phyloP scores from a whole-genome alignment of 2,797 vertebrate species.

The Paramormyrops hopkinsi region DNA sequence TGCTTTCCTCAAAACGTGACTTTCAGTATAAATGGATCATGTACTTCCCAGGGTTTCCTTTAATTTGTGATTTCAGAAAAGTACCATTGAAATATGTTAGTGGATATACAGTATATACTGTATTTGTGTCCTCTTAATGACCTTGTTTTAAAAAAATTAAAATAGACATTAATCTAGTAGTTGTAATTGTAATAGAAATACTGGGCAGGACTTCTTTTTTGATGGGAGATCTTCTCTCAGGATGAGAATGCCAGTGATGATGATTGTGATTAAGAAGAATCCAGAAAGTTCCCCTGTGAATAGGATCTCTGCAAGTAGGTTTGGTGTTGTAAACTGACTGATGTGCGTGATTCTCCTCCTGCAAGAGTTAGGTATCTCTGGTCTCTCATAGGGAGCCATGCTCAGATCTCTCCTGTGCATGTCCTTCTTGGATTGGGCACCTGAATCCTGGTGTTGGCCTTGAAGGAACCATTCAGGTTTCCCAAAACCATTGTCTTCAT shows the following conservation, averaged over 20 bases:
- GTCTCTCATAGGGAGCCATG: background rate
- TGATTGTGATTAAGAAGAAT: constrained; percentile 36
- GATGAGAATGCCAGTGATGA: constrained; percentile 14
- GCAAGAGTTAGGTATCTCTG: background rate
- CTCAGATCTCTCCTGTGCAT: background rate
- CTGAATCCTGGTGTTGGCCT: background rate
- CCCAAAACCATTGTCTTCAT: background rate
- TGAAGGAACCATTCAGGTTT: background rate
- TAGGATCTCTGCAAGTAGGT: background rate
- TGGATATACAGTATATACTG: background rate
- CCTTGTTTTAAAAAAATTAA: background rate
- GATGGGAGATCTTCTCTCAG: constrained; percentile 37
- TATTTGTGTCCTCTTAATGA: background rate
- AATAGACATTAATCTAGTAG: background rate
- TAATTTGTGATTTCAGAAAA: background rate
- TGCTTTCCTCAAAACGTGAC: background rate
- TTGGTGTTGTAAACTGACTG: background rate
- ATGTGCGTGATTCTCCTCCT: background rate
- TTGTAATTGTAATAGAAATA: background rate
- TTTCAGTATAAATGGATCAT: background rate
- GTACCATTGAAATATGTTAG: background rate
- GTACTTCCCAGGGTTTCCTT: background rate
- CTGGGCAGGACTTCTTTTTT: constrained; percentile 29
- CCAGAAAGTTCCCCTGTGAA: constrained; percentile 16
- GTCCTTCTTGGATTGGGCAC: background rate